phyloP scores from a whole-genome alignment of 2,888 invertebrate species.

The Crepidodera aurea region DNA sequence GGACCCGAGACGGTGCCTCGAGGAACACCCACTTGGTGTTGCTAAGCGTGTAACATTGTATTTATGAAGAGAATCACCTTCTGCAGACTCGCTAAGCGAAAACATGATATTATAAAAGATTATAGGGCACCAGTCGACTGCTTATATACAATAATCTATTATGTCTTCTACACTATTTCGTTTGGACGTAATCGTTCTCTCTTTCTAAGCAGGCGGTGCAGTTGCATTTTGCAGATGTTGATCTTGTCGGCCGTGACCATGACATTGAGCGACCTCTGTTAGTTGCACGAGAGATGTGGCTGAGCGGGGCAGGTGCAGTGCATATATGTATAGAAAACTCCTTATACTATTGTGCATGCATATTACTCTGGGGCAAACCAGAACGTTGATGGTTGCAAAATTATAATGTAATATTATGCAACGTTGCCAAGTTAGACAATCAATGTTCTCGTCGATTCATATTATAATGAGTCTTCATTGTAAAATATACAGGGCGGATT shows the following conservation, averaged over 20 bases:
- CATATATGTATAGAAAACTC: slow-evolving; percentile 1
- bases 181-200: slow-evolving; percentile 17
- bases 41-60: not conserved
- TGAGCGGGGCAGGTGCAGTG: slow-evolving; percentile 16
- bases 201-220: slow-evolving; percentile 31
- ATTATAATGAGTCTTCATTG: too few relatives aligned
- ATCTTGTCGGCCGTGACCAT: slow-evolving; percentile 62
- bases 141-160: slow-evolving; percentile 16
- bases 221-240: slow-evolving; percentile 60
- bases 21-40: not conserved
- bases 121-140: slow-evolving; percentile 11
- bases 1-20: not conserved
- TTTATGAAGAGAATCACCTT: not conserved
- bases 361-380: not conserved
- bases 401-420: not conserved
- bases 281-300: slow-evolving; percentile 21
- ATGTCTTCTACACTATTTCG: slow-evolving; percentile 23
- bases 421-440: not conserved
- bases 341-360: not conserved
- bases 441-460: too few relatives aligned
- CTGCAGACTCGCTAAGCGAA: not conserved
- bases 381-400: not conserved
- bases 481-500: too few relatives aligned
- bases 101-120: slow-evolving; percentile 13
- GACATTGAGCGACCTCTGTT: slow-evolving; percentile 61